A percentile compares a stretch with the other conserved stretches of the same genome.
phyloP scores from a whole-genome alignment of 2,888 invertebrate genomes.

The Spisula subtruncata region DNA sequence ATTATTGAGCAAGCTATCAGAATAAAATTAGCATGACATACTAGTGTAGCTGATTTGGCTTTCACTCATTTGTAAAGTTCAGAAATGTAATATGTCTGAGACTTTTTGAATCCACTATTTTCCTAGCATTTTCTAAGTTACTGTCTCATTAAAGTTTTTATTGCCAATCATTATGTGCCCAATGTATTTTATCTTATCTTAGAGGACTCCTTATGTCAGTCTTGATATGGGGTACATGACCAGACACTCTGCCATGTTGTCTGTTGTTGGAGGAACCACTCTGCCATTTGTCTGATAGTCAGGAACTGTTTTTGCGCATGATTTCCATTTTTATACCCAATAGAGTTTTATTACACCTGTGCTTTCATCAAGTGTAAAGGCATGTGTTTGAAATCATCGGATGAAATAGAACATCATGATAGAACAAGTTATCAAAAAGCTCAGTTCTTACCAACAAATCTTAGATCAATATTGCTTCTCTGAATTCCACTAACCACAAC shows the following conservation, averaged over 20 bases:
- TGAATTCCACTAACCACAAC: neutral
- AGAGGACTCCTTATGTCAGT: neutral
- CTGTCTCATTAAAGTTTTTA: too few species aligned
- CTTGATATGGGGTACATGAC: neutral
- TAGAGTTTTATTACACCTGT: conserved; percentile 22
- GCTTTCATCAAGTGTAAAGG: conserved; percentile 5
- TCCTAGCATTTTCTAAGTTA: too few species aligned
- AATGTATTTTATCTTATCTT: too few species aligned
- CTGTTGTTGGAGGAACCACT: neutral
- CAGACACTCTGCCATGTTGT: neutral
- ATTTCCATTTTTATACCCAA: conserved; percentile 16
- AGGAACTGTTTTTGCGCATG: conserved; percentile 4
- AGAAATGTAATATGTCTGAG: too few species aligned
- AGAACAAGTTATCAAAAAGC: neutral
- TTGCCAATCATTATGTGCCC: too few species aligned
- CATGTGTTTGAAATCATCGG: conserved; percentile 16
- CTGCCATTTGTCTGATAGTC: neutral
- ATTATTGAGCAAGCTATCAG: neutral
- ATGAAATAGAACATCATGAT: conserved; percentile 6
- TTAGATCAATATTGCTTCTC: neutral
- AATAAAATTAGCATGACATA: too few species aligned
- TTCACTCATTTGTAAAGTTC: too few species aligned
- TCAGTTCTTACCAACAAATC: neutral
- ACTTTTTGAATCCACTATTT: too few species aligned
- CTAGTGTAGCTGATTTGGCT: too few species aligned